Percentiles rank a stretch among this genome's conserved stretches.
Evolutionary conservation across 2,113 vertebrate species (phyloP).

Genomic region (Asarcornis scutulata): DNA sequence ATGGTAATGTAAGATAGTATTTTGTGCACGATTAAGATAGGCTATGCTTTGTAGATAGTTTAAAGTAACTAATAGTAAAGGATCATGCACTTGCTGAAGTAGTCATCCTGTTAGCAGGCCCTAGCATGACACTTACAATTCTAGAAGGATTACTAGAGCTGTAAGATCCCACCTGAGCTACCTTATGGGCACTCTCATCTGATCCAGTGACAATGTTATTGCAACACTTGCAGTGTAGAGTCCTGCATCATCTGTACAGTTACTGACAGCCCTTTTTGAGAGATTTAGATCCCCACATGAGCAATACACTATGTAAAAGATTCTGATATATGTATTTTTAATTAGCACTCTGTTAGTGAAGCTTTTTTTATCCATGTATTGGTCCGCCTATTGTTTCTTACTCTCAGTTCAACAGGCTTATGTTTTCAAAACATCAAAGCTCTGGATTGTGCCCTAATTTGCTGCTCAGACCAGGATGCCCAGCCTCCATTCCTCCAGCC

Average conservation of each 20-base stretch:
- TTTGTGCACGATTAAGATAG: not conserved
- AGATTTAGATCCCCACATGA: accelerated
- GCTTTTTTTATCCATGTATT: not conserved
- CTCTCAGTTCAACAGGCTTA: not conserved
- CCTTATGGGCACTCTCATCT: accelerated
- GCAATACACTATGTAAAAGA: not conserved
- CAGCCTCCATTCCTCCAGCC: not conserved
- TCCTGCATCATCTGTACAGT: not conserved
- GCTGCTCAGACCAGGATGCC: not conserved
- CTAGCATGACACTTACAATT: not conserved
- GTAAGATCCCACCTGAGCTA: not conserved
- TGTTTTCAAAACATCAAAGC: not conserved
- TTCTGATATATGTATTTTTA: not conserved
- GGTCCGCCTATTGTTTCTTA: not conserved
- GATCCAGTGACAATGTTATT: not conserved
- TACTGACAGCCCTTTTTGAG: not conserved
- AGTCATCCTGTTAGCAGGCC: not conserved
- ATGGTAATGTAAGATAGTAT: not conserved
- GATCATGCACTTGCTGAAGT: not conserved
- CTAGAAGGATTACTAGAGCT: not conserved
- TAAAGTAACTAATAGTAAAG: not conserved
- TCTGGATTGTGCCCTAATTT: not conserved
- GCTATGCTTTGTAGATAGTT: not conserved
- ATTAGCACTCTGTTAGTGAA: not conserved
- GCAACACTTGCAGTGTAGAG: not conserved